phyloP scores from a whole-genome alignment of 2,888 invertebrate species.

The Podotricha telesiphe region DNA sequence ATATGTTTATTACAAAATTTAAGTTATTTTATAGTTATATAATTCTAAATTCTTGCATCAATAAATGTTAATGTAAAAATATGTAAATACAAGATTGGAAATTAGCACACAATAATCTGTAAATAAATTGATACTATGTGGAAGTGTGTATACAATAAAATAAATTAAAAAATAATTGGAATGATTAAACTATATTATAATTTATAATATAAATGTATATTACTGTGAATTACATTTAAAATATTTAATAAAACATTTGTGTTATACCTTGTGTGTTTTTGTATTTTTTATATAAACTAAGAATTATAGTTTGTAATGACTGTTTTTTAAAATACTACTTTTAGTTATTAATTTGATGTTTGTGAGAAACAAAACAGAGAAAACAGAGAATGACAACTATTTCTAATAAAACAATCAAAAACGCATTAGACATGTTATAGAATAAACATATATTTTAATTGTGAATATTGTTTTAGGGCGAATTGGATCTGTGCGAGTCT shows the following conservation, averaged over 20 bases:
- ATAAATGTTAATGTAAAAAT: not conserved
- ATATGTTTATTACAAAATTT: too few species aligned
- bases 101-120: slow-evolving; percentile 1
- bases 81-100: not conserved
- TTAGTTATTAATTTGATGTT: too few species aligned
- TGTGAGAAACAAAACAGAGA: too few species aligned
- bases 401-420: too few species aligned
- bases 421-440: too few species aligned
- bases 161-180: not conserved
- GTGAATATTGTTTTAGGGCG: slow-evolving; percentile 80
- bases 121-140: not conserved
- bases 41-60: not conserved
- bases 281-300: not conserved
- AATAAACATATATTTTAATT: not conserved
- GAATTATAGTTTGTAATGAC: not conserved
- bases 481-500: slow-evolving; percentile 89
- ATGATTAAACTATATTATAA: not conserved
- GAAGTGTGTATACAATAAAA: not conserved
- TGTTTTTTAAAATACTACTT: too few species aligned
- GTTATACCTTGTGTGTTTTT: not conserved
- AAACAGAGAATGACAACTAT: too few species aligned
- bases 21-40: too few species aligned
- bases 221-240: too few species aligned
- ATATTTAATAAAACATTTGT: too few species aligned
- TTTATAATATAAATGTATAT: too few species aligned